These are phyloP conservation scores for Lithophane socia DNA, from an alignment of 2,888 invertebrate genomes.

Conservation along the genomic window DNA sequence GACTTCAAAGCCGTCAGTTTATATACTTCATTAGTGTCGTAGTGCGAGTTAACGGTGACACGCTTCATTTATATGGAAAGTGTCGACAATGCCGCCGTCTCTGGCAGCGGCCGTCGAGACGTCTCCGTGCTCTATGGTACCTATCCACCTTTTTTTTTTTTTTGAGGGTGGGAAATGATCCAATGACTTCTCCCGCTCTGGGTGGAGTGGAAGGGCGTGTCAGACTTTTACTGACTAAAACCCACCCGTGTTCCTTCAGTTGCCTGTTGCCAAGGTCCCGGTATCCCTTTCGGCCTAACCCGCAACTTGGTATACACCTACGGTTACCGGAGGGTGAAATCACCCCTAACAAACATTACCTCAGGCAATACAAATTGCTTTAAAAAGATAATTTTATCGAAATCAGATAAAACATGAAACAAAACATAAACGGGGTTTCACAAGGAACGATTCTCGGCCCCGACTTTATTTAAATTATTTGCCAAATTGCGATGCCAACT, in stretches of 20 bases:
- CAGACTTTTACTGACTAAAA: too few relatives aligned
- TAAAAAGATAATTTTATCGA: slow-evolving; percentile 49
- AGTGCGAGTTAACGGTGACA: neutral
- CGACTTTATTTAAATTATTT: slow-evolving; percentile 77
- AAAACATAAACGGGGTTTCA: slow-evolving; percentile 54
- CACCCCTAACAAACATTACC: slow-evolving; percentile 41
- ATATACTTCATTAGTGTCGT: neutral
- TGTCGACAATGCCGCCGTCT: too few relatives aligned
- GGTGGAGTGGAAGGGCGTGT: too few relatives aligned
- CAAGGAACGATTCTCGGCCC: slow-evolving; percentile 58
- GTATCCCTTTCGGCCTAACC: too few relatives aligned
- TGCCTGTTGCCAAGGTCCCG: too few relatives aligned
- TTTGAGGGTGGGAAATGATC: too few relatives aligned
- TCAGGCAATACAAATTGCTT: slow-evolving; percentile 37
- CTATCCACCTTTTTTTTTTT: too few relatives aligned
- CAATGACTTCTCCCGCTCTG: too few relatives aligned
- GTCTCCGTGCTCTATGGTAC: neutral
- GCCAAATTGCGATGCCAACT: slow-evolving; percentile 74
- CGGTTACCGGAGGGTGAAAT: neutral
- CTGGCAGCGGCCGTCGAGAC: neutral
- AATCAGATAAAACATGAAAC: slow-evolving; percentile 54
- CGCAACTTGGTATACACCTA: neutral
- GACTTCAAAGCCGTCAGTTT: neutral
- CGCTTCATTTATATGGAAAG: neutral
- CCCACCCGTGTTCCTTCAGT: too few relatives aligned